These are phyloP conservation scores for Steromphala cineraria DNA, from an alignment of 2,888 invertebrate genomes.

Conservation along the genomic window DNA sequence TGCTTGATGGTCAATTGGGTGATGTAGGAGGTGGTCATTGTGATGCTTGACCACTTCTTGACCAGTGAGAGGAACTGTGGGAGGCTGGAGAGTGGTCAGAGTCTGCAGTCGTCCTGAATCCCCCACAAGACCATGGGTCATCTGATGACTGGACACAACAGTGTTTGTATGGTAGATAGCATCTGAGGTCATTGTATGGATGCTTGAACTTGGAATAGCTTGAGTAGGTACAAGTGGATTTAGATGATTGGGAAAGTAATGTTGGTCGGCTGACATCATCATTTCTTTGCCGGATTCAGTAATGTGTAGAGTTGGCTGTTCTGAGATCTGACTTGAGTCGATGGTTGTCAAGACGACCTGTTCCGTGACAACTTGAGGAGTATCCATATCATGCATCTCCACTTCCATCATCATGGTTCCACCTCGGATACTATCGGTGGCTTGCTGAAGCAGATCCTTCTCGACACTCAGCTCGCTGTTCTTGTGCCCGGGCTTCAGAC, in stretches of 20 bases:
- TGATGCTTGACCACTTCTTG: neutral
- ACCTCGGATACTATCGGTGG: neutral
- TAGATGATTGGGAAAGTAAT: neutral
- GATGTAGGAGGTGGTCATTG: neutral
- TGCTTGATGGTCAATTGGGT: neutral
- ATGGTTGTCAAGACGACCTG: neutral
- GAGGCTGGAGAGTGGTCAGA: neutral
- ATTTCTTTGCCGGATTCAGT: neutral
- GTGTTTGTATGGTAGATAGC: neutral
- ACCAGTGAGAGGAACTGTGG: neutral
- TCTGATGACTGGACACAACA: neutral
- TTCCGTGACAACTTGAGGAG: neutral
- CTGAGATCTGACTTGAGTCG: neutral
- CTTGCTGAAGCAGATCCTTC: neutral
- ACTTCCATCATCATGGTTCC: neutral
- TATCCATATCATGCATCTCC: neutral
- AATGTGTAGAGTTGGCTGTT: neutral
- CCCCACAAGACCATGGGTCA: neutral
- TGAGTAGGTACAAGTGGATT: neutral
- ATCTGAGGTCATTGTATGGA: neutral
- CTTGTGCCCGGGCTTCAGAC: neutral
- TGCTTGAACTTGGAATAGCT: neutral
- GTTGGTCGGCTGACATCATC: neutral
- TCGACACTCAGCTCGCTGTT: neutral
- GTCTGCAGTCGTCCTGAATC: neutral